Conservation (phyloP, 1,140 invertebrate species). For the Bombyx mandarina region DNA sequence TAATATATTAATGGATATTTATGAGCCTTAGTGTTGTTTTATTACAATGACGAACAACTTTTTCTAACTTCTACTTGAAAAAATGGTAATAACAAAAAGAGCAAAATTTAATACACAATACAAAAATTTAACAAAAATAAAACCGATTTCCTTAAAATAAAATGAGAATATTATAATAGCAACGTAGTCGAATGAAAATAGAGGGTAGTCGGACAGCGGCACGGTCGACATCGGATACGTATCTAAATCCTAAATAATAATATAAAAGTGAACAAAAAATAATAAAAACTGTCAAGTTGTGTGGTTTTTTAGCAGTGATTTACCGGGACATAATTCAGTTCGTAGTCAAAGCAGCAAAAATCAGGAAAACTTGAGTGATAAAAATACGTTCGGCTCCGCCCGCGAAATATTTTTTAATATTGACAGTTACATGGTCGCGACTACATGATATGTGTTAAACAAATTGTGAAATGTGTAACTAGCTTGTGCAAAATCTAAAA, state of each 20-base stretch:
- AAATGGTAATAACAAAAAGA: too few relatives aligned
- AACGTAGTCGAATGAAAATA: too few relatives aligned
- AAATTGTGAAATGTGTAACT: too few relatives aligned
- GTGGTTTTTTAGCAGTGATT: not conserved
- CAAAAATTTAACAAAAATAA: too few relatives aligned
- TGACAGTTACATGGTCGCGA: not conserved
- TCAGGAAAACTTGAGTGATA: not conserved
- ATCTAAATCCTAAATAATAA: not conserved
- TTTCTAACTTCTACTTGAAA: too few relatives aligned
- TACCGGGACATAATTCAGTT: not conserved
- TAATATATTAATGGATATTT: too few relatives aligned
- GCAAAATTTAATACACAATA: too few relatives aligned
- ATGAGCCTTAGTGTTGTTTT: too few relatives aligned
- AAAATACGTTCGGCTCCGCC: not conserved
- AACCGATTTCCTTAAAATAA: too few relatives aligned
- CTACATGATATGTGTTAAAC: not conserved
- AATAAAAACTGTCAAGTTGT: not conserved
- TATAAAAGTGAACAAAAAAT: not conserved
- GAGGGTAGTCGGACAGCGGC: not conserved
- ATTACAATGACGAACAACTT: too few relatives aligned
- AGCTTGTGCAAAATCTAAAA: not conserved
- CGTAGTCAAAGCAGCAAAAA: not conserved
- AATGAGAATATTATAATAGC: too few relatives aligned
- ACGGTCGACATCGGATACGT: not conserved
- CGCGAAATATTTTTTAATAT: not conserved